phyloP scores from a whole-genome alignment of 2,113 vertebrate species.

The Ptilonorhynchus violaceus region DNA sequence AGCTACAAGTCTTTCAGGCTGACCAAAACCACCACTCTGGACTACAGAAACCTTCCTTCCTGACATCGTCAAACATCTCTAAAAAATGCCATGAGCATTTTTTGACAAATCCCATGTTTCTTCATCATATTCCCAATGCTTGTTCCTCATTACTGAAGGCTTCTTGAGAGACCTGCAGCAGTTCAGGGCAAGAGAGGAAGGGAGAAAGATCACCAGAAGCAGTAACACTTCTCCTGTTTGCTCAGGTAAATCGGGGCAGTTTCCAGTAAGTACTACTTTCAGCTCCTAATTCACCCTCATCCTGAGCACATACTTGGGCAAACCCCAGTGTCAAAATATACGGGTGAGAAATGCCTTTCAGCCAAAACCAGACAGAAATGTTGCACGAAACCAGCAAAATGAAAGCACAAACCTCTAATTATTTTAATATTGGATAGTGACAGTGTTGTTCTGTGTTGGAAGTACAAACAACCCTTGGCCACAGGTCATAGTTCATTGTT shows the following conservation, averaged over 20 bases:
- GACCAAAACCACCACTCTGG: neutral
- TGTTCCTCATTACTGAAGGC: neutral
- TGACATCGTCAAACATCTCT: neutral
- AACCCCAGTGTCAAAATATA: neutral
- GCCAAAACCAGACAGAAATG: constrained; percentile 11
- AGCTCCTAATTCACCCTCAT: neutral
- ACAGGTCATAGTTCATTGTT: constrained; percentile 20
- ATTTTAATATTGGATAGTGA: constrained; percentile 55
- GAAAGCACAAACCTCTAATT: constrained; percentile 48
- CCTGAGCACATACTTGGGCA: neutral
- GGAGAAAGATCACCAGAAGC: neutral
- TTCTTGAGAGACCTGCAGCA: neutral
- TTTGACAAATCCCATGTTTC: neutral
- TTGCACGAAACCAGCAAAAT: constrained; percentile 21
- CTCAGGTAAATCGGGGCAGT: neutral
- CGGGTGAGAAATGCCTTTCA: constrained; percentile 1
- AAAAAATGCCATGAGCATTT: neutral
- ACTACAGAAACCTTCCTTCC: neutral
- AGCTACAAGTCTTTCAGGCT: neutral
- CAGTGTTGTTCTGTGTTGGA: neutral
- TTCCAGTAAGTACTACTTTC: neutral
- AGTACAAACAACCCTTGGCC: constrained; percentile 45
- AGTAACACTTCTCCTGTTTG: neutral
- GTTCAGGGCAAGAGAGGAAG: neutral
- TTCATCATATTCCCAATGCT: neutral